Base-by-base conservation (phyloP, 2,797 vertebrate genomes). In the Eospalax fontanierii region DNA sequence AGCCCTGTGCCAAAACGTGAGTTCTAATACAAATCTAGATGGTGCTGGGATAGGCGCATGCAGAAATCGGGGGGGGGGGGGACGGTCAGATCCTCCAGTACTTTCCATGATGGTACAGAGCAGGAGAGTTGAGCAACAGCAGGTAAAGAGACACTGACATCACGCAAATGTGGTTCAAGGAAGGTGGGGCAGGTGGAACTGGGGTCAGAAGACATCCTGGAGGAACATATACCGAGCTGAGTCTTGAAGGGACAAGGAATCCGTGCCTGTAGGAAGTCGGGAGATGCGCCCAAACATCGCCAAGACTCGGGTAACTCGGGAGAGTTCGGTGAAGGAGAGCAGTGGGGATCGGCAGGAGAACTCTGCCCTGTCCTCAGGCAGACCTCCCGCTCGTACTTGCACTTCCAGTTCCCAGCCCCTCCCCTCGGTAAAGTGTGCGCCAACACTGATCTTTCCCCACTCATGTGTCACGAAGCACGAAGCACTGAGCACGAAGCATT, bases 1-100 rank as follows among this genome's bases (percentile, higher is more conserved):
- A 82, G 57, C 14, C n/a, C 30, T 78, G 57, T 28, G 66, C 82
- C 70, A 28, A 89, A 93, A 93, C 85, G 57, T 16, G 24, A 81
- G 7, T 66, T 65, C 35, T 6, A 46, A 70, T 24, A 75, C 85
- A 90, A 87, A 80, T 1, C 9, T 16, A 86, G 46, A 70, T 35
- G 11, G 19, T 70, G 24, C 6, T 22, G 9, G 38, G 6, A 50
- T 0, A 6, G 16, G 18, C 43, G 43, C 22, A 50, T 19, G 33
- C 40, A n/a, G 54, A 80, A 85, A n/a, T 78, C 38, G 80, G 65
- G 50, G 40, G 26, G n/a, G n/a, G n/a, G n/a, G n/a, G n/a, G n/a
- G n/a, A 43, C 21, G 8, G n/a, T 22, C 66, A 76, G 59, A 35
- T 40, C 63, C 78, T 93, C 81, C 30, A 86, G 43, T 28, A 79